phyloP scores from a whole-genome alignment of 1,140 invertebrate species.

The Phortica variegata region DNA sequence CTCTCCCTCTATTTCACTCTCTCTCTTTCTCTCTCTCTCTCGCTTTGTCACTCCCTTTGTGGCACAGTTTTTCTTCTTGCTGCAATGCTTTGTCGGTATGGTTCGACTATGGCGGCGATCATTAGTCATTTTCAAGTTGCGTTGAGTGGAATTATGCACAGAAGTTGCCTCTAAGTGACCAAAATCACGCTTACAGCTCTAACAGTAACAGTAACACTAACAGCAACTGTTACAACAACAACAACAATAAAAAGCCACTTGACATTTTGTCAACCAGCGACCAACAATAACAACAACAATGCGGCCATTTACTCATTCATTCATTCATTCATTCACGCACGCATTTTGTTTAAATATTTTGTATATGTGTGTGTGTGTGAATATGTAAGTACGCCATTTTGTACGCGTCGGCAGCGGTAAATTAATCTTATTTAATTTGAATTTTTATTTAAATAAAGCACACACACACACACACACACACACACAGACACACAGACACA shows the following conservation, averaged over 20 bases:
- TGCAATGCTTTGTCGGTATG: slow-evolving; percentile 7
- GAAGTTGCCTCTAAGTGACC: slow-evolving; percentile 30
- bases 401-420: slow-evolving; percentile 8
- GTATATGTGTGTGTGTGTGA: too few species aligned
- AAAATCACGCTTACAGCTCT: slow-evolving; percentile 25
- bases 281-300: slow-evolving; percentile 11
- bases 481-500: slow-evolving; percentile 12
- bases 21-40: neutral
- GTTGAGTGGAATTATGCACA: slow-evolving; percentile 48
- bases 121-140: slow-evolving; percentile 52
- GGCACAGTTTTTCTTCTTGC: neutral
- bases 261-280: neutral
- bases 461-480: slow-evolving; percentile 18
- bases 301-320: slow-evolving; percentile 3
- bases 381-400: too few species aligned
- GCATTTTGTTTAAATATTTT: too few species aligned
- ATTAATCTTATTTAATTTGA: slow-evolving; percentile 53
- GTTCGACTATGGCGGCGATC: slow-evolving; percentile 22
- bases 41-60: slow-evolving; percentile 1
- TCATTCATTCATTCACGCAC: too few species aligned
- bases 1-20: neutral
- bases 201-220: slow-evolving; percentile 6
- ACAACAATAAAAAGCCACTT: slow-evolving; percentile 1
- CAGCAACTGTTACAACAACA: neutral
- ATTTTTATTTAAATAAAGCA: slow-evolving; percentile 49